These are phyloP conservation scores for Oxyruncus cristatus DNA, from an alignment of 2,113 vertebrate species.

Conservation along the genomic window DNA sequence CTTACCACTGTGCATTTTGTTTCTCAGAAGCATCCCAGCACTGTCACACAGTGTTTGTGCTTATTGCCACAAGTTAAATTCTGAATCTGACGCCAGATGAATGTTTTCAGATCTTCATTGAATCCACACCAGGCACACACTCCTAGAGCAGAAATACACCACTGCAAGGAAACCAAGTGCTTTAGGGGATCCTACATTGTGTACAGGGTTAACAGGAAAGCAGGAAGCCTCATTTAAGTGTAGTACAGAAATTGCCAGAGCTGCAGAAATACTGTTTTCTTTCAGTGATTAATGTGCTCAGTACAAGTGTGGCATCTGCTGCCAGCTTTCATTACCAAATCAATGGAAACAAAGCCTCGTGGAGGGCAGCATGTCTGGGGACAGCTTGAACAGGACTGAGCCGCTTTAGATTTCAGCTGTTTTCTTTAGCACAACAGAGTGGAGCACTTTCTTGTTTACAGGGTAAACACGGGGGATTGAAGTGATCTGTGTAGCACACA, in stretches of 20 bases:
- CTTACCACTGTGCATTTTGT: neutral
- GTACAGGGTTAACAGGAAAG: slow-evolving; percentile 9
- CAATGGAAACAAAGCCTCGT: slow-evolving; percentile 72
- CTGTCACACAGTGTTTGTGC: neutral
- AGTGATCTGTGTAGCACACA: slow-evolving; percentile 56
- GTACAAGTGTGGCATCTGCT: slow-evolving; percentile 50
- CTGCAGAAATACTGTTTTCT: slow-evolving; percentile 51
- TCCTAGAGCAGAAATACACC: neutral
- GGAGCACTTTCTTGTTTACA: slow-evolving; percentile 79
- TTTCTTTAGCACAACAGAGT: slow-evolving; percentile 71
- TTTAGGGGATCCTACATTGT: neutral
- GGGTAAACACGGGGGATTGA: slow-evolving; percentile 74
- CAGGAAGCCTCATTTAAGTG: slow-evolving; percentile 11
- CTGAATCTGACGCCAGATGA: neutral
- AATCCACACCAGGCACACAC: neutral
- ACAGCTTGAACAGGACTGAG: slow-evolving; percentile 78
- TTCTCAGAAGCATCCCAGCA: neutral
- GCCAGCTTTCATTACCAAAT: slow-evolving; percentile 75
- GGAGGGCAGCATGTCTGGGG: slow-evolving; percentile 67
- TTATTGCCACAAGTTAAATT: neutral
- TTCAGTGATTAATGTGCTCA: slow-evolving; percentile 57
- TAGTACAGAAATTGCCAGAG: slow-evolving; percentile 30
- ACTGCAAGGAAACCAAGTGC: neutral
- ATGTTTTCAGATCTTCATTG: neutral
- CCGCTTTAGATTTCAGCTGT: slow-evolving; percentile 69